Evolutionary conservation across 2,888 invertebrate species (phyloP).

Genomic region (Tanypteryx hageni): DNA sequence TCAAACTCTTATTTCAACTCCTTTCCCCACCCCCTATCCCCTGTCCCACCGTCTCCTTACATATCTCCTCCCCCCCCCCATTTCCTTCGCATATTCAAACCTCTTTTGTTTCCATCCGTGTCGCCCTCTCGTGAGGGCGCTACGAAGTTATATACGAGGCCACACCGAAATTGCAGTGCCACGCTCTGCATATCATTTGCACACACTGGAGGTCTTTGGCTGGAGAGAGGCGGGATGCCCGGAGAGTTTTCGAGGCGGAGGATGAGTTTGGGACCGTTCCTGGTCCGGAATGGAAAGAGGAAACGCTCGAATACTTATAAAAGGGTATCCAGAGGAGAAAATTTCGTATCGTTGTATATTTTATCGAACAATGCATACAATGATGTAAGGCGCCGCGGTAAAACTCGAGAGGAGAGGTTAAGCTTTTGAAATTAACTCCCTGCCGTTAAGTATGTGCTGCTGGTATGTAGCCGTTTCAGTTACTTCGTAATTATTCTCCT

Average conservation of each 20-base stretch:
- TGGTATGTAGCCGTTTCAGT: too few relatives aligned
- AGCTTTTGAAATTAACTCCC: too few relatives aligned
- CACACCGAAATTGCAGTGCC: conserved; percentile 57
- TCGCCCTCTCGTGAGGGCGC: conserved; percentile 25
- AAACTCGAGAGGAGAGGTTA: too few relatives aligned
- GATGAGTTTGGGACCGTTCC: neutral
- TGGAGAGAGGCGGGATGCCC: neutral
- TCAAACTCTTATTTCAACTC: conserved; percentile 29
- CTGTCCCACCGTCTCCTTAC: neutral
- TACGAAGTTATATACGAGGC: conserved; percentile 55
- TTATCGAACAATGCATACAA: neutral
- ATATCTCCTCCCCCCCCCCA: neutral
- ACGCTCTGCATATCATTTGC: conserved; percentile 19
- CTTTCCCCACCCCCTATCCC: conserved; percentile 40
- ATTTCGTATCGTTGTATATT: neutral
- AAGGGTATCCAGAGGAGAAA: neutral
- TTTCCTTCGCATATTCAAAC: conserved; percentile 42
- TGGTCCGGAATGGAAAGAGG: neutral
- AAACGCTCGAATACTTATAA: neutral
- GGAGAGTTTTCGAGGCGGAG: neutral
- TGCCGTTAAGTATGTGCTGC: too few relatives aligned
- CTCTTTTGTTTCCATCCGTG: conserved; percentile 44
- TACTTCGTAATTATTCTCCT: too few relatives aligned
- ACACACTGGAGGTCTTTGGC: neutral
- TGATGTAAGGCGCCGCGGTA: too few relatives aligned